Conservation (phyloP, 1,140 invertebrate genomes). For the Zaprionus inermis region DNA sequence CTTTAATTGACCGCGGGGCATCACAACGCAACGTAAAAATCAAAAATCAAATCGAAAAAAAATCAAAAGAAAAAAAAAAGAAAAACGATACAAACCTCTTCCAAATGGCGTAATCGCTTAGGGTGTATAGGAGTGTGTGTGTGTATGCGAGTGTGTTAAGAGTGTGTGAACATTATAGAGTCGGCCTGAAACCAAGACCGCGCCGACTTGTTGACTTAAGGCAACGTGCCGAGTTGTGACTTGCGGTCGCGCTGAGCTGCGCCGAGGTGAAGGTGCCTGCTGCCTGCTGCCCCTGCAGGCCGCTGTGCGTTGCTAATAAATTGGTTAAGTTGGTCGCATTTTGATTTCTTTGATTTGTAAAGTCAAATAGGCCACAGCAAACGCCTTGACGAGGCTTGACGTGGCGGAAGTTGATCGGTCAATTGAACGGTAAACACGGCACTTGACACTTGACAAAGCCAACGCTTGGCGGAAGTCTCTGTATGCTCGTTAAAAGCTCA, state of each 20-base stretch:
- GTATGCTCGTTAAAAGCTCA: constrained; percentile 43
- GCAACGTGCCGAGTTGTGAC: constrained; percentile 10
- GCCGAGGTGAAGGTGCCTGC: background rate
- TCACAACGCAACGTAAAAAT: constrained; percentile 38
- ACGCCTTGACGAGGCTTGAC: constrained; percentile 10
- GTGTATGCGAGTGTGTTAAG: background rate
- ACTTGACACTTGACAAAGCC: constrained; percentile 64
- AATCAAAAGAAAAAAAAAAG: constrained; percentile 4
- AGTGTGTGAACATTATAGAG: constrained; percentile 30
- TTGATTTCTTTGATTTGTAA: constrained; percentile 48
- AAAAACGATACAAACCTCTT: constrained; percentile 27
- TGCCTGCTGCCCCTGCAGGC: background rate
- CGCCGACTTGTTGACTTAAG: constrained; percentile 64
- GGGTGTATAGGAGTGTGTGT: background rate
- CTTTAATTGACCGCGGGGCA: constrained; percentile 75
- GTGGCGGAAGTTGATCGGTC: constrained; percentile 62
- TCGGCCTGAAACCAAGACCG: constrained; percentile 33
- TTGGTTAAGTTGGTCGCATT: constrained; percentile 70
- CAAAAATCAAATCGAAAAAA: constrained; percentile 44
- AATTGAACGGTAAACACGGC: constrained; percentile 69
- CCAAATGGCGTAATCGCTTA: constrained; percentile 40
- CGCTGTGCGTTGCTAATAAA: too few species aligned
- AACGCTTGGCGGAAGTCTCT: constrained; percentile 60
- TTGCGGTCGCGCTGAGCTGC: background rate
- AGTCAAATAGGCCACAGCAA: constrained; percentile 41